Percentiles rank a stretch among this genome's conserved stretches.
Evolutionary conservation across 2,888 invertebrate genomes (phyloP).

Genomic region (Elysia crispata): DNA sequence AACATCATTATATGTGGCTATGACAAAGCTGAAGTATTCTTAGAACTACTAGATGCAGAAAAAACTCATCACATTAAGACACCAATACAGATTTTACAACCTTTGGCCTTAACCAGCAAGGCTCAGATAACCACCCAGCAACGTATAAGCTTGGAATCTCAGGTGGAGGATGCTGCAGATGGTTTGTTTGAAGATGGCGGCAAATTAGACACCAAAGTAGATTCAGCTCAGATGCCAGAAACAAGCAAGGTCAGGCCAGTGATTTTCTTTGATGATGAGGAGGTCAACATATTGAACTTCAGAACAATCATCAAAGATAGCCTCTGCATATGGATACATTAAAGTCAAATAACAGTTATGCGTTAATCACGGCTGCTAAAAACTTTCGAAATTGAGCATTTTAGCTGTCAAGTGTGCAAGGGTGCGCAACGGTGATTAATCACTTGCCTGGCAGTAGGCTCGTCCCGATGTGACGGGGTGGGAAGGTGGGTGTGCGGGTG

Average conservation of each 20-base stretch:
- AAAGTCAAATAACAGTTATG: constrained; percentile 3
- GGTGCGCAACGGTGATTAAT: too few relatives aligned
- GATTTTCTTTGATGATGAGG: constrained; percentile 61
- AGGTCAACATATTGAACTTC: constrained; percentile 58
- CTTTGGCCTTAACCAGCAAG: not conserved
- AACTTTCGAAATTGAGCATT: not conserved
- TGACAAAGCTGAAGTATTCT: constrained; percentile 61
- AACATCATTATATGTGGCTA: constrained; percentile 61
- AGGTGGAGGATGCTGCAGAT: constrained; percentile 5
- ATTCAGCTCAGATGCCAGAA: not conserved
- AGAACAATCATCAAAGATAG: constrained; percentile 48
- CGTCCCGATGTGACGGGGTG: too few relatives aligned
- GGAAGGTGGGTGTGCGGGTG: too few relatives aligned
- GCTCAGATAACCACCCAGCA: not conserved
- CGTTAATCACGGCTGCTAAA: not conserved
- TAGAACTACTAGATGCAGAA: constrained; percentile 32
- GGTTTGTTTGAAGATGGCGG: not conserved
- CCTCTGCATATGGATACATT: constrained; percentile 11
- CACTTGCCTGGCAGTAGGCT: too few relatives aligned
- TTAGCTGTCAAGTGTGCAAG: too few relatives aligned
- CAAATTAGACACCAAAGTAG: not conserved
- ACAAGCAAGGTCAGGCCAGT: constrained; percentile 35
- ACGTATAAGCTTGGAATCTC: not conserved
- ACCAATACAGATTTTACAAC: not conserved
- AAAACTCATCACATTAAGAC: not conserved